Evolutionary conservation across 2,888 invertebrate genomes (phyloP).

Genomic region (Philhelius pedissequus): DNA sequence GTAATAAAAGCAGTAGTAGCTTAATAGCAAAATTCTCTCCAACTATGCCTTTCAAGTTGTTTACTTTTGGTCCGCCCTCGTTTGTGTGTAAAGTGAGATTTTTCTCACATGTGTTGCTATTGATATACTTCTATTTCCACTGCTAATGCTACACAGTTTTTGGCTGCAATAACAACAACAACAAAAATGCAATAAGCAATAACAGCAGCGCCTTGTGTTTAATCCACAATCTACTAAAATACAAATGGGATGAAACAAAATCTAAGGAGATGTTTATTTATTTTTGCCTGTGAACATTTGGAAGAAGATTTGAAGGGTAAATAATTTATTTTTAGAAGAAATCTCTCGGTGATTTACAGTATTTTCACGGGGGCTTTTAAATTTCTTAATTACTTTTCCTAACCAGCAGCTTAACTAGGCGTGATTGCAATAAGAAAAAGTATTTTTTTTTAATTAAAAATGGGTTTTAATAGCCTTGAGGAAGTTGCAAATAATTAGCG

Average conservation of each 20-base stretch:
- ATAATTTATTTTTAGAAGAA: slow-evolving; percentile 62
- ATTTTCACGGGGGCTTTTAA: slow-evolving; percentile 37
- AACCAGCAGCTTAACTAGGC: slow-evolving; percentile 26
- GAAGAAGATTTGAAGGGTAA: slow-evolving; percentile 54
- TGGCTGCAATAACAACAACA: slow-evolving; percentile 36
- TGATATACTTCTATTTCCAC: neutral
- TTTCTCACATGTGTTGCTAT: slow-evolving; percentile 32
- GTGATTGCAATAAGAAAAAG: neutral
- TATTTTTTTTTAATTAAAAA: too few relatives aligned
- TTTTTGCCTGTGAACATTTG: slow-evolving; percentile 32
- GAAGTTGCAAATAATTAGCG: neutral
- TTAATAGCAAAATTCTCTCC: slow-evolving; percentile 19
- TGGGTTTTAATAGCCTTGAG: neutral
- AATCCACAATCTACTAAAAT: neutral
- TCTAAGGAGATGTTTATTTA: slow-evolving; percentile 45
- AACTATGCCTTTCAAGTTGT: slow-evolving; percentile 46
- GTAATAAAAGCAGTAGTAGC: slow-evolving; percentile 38
- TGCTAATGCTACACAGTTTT: too few relatives aligned
- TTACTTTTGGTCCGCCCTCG: slow-evolving; percentile 46
- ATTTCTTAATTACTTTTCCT: slow-evolving; percentile 36
- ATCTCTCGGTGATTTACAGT: slow-evolving; percentile 22
- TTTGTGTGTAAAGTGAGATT: slow-evolving; percentile 43
- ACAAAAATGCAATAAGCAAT: slow-evolving; percentile 35
- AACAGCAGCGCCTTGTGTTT: neutral
- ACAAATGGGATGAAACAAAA: slow-evolving; percentile 2